Evolutionary conservation across 2,113 vertebrate genomes (phyloP), one percentile per base, ranked within the genome.

Genomic region (Otus sunia): DNA sequence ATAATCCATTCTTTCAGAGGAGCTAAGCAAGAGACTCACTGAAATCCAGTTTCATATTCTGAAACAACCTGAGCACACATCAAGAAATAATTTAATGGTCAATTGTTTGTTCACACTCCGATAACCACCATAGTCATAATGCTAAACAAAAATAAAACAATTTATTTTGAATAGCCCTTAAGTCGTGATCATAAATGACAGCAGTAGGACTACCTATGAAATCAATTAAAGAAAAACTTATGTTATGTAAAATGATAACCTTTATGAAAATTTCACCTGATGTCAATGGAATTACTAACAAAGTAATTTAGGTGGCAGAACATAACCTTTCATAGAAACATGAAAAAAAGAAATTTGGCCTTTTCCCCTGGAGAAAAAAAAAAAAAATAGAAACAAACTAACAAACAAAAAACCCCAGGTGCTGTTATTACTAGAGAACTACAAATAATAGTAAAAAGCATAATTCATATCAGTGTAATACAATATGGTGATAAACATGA

Each of bases 311-410:
- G 4, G 14, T 36, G 22, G 12, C 4, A 86, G 43, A 79, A 76
- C 21, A 72, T 1, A 52, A 1, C 6, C 6, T 72, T 58, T 67
- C 11, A 56, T 2, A 26, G 29, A 82, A 87, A 58, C 5, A 39
- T 2, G 0, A 29, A 41, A 66, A 76, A 30, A 47, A 1, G 1
- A 49, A 67, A 34, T 8, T 10, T 36, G 15, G 0, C 6, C 2
- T 41, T 66, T 86, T 53, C 3, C 14, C 2, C 9, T 20, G 6
- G 5, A 68, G 17, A 29, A 20, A 13, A 30, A 60, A 13, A 30
- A 60, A 45, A 36, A 45, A 41, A 13, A 18, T 4, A 56, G 32
- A 84, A 15, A 4, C 7, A 45, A 75, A 14, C 12, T 32, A 39
- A 27, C 1, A 15, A 41, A 45, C 19, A 86, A 67, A 53, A 56